These are phyloP conservation scores for Atherinosoma microstoma DNA, from an alignment of 2,797 vertebrate species.

Conservation along the genomic window DNA sequence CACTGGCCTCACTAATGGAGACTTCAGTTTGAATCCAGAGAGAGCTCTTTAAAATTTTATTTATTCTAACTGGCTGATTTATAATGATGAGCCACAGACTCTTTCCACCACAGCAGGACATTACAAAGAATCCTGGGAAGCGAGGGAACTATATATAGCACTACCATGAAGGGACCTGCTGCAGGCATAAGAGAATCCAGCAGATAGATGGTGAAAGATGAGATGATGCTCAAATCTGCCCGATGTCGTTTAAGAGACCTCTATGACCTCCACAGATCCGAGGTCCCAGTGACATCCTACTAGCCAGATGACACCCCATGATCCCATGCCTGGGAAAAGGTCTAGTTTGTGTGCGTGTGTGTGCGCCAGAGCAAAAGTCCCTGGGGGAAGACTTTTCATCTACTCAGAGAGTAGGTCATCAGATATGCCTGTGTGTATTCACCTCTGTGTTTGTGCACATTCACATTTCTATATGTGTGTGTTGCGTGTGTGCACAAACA, in stretches of 20 bases:
- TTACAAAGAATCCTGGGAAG: constrained; percentile 67
- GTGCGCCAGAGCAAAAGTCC: constrained; percentile 66
- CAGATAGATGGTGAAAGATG: constrained; percentile 73
- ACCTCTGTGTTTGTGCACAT: constrained; percentile 20
- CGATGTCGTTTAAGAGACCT: constrained; percentile 64
- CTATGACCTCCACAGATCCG: constrained; percentile 70
- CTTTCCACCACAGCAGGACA: constrained; percentile 65
- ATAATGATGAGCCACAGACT: constrained; percentile 78
- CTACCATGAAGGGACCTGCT: constrained; percentile 50
- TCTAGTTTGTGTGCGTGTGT: constrained; percentile 58
- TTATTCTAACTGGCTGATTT: constrained; percentile 81
- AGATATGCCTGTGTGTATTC: constrained; percentile 63
- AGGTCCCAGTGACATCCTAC: constrained; percentile 67
- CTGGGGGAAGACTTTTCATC: constrained; percentile 73
- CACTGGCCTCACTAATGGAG: constrained; percentile 78
- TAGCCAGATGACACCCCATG: constrained; percentile 81
- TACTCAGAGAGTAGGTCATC: constrained; percentile 73
- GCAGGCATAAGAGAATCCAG: constrained; percentile 60
- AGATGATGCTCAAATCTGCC: constrained; percentile 63
- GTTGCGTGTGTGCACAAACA: constrained; percentile 16
- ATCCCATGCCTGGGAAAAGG: constrained; percentile 69
- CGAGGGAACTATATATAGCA: constrained; percentile 62
- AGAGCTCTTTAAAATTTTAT: constrained; percentile 83
- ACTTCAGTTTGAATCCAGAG: constrained; percentile 73
- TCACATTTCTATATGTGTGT: constrained; percentile 26